A percentile compares a stretch with the other conserved stretches of the same genome.
These are phyloP conservation scores for Choreutis nemorana DNA, from an alignment of 2,888 invertebrate species.

Conservation along the genomic window DNA sequence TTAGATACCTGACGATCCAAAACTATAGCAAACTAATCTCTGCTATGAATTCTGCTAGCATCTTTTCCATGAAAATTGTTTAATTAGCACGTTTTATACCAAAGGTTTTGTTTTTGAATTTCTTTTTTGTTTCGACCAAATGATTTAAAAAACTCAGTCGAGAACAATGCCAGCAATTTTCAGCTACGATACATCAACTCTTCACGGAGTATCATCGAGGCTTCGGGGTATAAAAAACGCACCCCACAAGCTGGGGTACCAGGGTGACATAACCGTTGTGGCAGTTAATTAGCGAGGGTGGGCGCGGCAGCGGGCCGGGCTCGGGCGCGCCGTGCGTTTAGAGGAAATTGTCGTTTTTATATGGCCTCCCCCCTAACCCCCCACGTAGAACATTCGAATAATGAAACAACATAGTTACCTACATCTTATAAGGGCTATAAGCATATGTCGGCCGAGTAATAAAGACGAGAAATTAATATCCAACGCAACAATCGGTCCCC, in stretches of 20 bases:
- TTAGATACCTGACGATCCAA: too few species aligned
- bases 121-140: too few species aligned
- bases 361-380: conserved; percentile 45
- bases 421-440: conserved; percentile 54
- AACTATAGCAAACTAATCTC: too few species aligned
- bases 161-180: too few species aligned
- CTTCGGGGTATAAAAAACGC: conserved; percentile 31
- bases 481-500: conserved; percentile 20
- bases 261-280: conserved; percentile 62
- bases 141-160: too few species aligned
- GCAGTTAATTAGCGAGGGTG: conserved; percentile 62
- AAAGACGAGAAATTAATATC: conserved; percentile 53
- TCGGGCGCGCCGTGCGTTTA: conserved; percentile 56
- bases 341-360: conserved; percentile 67
- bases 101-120: too few species aligned
- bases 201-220: too few species aligned
- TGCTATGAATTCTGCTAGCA: too few species aligned
- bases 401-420: conserved; percentile 56
- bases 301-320: conserved; percentile 59
- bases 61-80: too few species aligned
- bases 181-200: too few species aligned
- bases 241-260: conserved; percentile 49
- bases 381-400: conserved; percentile 42
- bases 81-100: too few species aligned
- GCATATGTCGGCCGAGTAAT: conserved; percentile 51